A percentile compares a stretch with the other conserved stretches of the same genome.
Conservation (phyloP, 2,797 vertebrate species). For the Peromyscus attwateri region DNA sequence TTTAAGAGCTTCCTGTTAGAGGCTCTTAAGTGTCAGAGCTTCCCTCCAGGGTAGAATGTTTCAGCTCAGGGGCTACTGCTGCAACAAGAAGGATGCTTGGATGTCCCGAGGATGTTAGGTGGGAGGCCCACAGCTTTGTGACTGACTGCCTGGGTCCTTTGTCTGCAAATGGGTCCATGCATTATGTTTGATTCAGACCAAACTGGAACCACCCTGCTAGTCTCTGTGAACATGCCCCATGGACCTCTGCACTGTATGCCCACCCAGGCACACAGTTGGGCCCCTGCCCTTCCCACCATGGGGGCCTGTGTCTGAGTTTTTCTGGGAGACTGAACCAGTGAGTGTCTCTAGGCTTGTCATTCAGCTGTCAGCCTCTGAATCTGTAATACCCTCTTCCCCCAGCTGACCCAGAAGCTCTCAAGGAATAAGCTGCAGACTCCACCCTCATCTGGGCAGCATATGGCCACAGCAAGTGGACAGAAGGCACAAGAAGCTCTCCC, state of each 20-base stretch:
- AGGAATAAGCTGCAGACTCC: conserved; percentile 27
- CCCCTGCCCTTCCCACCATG: background rate
- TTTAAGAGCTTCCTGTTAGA: background rate
- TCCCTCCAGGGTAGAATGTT: background rate
- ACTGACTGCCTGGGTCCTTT: background rate
- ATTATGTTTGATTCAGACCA: background rate
- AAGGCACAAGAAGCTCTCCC: accelerated
- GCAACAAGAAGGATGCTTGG: background rate
- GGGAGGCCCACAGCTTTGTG: background rate
- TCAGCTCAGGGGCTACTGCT: background rate
- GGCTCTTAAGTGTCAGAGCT: background rate
- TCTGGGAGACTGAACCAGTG: background rate
- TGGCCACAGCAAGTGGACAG: background rate
- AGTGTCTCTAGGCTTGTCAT: background rate
- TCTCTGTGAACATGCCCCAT: background rate
- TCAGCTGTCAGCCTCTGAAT: background rate
- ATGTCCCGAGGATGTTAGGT: background rate
- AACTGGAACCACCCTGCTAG: background rate
- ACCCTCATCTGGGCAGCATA: background rate
- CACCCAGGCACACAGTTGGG: too few relatives aligned
- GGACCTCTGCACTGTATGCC: background rate
- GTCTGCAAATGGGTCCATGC: background rate
- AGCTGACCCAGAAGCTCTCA: background rate
- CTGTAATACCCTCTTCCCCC: background rate
- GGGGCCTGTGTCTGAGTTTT: background rate